Evolutionary conservation across 2,113 vertebrate species (phyloP).

Genomic region (Paralichthys olivaceus): DNA sequence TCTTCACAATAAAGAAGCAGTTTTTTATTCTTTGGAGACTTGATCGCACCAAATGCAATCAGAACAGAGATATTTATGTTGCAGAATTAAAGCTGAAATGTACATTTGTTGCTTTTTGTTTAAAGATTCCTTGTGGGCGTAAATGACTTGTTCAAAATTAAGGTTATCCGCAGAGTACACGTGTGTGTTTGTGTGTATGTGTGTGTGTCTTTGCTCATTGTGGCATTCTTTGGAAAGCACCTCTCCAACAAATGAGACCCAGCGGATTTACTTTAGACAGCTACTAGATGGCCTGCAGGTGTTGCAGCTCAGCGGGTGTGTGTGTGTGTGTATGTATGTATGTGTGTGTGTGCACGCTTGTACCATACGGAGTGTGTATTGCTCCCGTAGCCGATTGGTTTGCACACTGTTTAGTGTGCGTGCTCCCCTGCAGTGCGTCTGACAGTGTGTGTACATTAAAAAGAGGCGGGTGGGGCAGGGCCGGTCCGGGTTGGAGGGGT

Average conservation of each 20-base stretch:
- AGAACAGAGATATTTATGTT: conserved; percentile 22
- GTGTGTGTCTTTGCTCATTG: conserved; percentile 41
- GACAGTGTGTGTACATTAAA: conserved; percentile 72
- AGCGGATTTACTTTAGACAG: conserved; percentile 63
- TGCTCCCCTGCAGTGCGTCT: conserved; percentile 51
- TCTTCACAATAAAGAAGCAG: neutral
- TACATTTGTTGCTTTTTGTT: conserved; percentile 20
- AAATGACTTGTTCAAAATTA: conserved; percentile 46
- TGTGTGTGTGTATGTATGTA: neutral
- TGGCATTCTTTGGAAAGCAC: conserved; percentile 54
- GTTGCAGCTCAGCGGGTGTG: conserved; percentile 54
- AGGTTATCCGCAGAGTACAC: conserved; percentile 19
- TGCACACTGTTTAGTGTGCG: conserved; percentile 33
- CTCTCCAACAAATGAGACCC: conserved; percentile 67
- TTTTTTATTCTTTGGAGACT: neutral
- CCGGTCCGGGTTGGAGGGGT: neutral
- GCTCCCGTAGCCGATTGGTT: conserved; percentile 45
- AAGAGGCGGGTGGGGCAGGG: neutral
- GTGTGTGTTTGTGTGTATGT: neutral
- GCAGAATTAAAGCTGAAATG: neutral
- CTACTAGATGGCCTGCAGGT: conserved; percentile 74
- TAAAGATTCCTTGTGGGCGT: conserved; percentile 12
- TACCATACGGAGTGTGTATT: conserved; percentile 18
- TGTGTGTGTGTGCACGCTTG: neutral
- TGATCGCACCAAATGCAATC: neutral